Percentiles rank a stretch among this genome's conserved stretches.
Evolutionary conservation across 2,888 invertebrate genomes (phyloP).

Genomic region (Tolmerus cingulatus): DNA sequence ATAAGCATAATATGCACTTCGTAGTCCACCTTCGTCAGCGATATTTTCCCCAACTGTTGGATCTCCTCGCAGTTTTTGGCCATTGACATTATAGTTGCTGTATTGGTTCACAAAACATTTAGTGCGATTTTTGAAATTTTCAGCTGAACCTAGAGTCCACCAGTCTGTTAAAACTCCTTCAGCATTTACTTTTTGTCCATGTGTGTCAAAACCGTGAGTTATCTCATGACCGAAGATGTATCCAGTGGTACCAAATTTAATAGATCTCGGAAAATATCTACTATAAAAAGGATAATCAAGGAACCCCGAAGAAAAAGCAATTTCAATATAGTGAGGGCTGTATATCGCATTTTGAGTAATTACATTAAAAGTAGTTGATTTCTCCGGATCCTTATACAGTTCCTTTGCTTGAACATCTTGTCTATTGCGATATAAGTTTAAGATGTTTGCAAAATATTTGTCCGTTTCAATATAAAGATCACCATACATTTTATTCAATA

Average conservation of each 20-base stretch:
- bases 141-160: conserved; percentile 50
- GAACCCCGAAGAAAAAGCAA: conserved; percentile 93
- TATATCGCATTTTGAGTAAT: conserved; percentile 91
- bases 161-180: conserved; percentile 50
- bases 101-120: conserved; percentile 48
- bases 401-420: conserved; percentile 54
- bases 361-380: conserved; percentile 76
- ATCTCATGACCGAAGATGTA: conserved; percentile 49
- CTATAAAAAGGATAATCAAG: conserved; percentile 67
- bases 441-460: conserved; percentile 81
- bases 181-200: conserved; percentile 50
- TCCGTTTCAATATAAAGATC: conserved; percentile 72
- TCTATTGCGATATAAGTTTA: conserved; percentile 67
- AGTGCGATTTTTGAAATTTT: conserved; percentile 48
- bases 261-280: conserved; percentile 25
- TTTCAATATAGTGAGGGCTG: conserved; percentile 85
- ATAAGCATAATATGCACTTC: conserved; percentile 28
- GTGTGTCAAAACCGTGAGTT: conserved; percentile 52
- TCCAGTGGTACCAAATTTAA: conserved; percentile 12
- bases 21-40: not conserved
- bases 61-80: not conserved
- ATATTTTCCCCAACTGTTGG: conserved; percentile 13
- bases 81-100: not conserved
- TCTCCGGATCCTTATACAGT: not conserved
- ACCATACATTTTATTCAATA: conserved; percentile 82